phyloP scores from a whole-genome alignment of 2,797 vertebrate genomes.

The Phylloscopus collybita region DNA sequence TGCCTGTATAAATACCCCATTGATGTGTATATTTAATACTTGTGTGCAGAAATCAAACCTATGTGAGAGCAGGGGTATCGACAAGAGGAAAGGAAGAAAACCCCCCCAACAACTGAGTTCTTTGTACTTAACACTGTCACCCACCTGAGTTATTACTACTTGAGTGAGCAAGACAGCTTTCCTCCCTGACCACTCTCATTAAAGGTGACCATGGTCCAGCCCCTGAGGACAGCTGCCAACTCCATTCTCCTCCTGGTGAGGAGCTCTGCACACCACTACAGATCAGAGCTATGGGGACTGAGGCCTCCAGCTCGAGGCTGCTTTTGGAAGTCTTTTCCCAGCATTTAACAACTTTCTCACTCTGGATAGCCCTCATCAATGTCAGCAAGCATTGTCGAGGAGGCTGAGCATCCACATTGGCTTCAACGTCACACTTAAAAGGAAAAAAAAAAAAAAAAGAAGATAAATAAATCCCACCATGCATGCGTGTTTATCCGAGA shows the following conservation, averaged over 20 bases:
- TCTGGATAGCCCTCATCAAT: background rate
- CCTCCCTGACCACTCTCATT: background rate
- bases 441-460: background rate
- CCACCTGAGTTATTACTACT: background rate
- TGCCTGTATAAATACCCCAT: background rate
- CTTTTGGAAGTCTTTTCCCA: background rate
- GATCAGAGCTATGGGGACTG: fast-evolving
- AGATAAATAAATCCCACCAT: background rate
- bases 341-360: background rate
- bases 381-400: background rate
- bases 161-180: background rate
- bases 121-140: background rate
- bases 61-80: background rate
- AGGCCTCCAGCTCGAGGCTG: fast-evolving
- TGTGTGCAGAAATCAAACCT: background rate
- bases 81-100: background rate
- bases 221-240: background rate
- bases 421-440: background rate
- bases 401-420: background rate
- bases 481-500: background rate
- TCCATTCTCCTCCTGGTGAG: background rate
- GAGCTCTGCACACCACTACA: fast-evolving
- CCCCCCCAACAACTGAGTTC: background rate
- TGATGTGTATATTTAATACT: background rate
- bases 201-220: background rate